A percentile compares a stretch with the other conserved stretches of the same genome.
These are phyloP conservation scores for Anguilla rostrata DNA, from an alignment of 2,113 vertebrate genomes.

Conservation along the genomic window DNA sequence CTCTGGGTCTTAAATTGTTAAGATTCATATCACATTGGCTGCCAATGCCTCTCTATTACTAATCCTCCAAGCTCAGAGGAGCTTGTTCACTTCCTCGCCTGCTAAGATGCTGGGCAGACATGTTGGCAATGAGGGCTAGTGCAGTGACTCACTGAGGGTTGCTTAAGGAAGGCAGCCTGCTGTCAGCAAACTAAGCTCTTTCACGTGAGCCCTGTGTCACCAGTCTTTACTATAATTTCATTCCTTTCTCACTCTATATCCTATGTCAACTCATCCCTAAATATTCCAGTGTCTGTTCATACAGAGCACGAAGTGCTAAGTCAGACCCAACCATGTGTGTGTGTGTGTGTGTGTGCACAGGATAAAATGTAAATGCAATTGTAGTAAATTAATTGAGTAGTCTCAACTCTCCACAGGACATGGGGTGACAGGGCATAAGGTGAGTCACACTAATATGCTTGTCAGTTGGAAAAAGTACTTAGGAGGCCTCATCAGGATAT, in stretches of 20 bases:
- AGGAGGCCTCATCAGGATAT: background rate
- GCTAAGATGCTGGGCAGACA: background rate
- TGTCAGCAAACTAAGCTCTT: background rate
- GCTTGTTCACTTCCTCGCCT: background rate
- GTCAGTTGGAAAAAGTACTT: background rate
- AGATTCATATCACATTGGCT: conserved; percentile 11
- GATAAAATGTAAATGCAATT: too few relatives aligned
- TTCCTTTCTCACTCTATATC: background rate
- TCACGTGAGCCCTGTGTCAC: background rate
- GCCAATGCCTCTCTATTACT: background rate
- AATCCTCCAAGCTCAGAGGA: background rate
- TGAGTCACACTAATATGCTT: background rate
- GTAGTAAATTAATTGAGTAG: too few relatives aligned
- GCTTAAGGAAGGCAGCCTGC: background rate
- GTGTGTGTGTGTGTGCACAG: too few relatives aligned
- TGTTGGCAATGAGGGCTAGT: background rate
- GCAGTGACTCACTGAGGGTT: background rate
- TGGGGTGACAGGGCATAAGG: background rate
- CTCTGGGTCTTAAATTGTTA: conserved; percentile 4
- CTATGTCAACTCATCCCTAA: background rate
- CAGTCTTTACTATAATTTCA: background rate
- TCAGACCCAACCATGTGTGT: too few relatives aligned
- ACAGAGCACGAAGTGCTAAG: background rate
- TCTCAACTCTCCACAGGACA: too few relatives aligned
- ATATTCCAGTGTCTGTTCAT: background rate